Percentiles rank a stretch among this genome's conserved stretches.
Evolutionary conservation across 2,113 vertebrate species (phyloP).

Genomic region (Chaetodon trifascialis): DNA sequence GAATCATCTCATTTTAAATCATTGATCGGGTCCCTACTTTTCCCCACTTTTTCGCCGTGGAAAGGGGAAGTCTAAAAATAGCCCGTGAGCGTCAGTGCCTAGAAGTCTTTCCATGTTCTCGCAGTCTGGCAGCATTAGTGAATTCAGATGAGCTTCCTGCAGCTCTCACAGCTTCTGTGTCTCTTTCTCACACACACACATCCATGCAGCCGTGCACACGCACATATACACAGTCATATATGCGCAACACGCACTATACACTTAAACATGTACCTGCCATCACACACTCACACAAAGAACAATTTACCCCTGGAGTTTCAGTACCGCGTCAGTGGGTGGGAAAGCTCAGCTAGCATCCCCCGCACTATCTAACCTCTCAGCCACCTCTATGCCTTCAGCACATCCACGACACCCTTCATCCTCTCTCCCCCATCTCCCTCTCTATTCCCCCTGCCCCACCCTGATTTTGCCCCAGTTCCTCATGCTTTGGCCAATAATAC

Average conservation of each 20-base stretch:
- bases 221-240: slow-evolving; percentile 1
- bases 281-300: slow-evolving; percentile 21
- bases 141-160: slow-evolving; percentile 77
- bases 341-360: slow-evolving; percentile 43
- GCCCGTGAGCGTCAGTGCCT: slow-evolving; percentile 59
- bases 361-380: slow-evolving; percentile 44
- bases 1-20: slow-evolving; percentile 74
- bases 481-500: slow-evolving; percentile 40
- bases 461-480: slow-evolving; percentile 45
- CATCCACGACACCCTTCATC: slow-evolving; percentile 18
- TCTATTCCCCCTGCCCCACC: slow-evolving; percentile 19
- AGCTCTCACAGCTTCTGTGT: slow-evolving; percentile 58
- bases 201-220: background rate
- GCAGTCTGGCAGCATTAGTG: slow-evolving; percentile 72
- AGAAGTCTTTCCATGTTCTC: slow-evolving; percentile 77
- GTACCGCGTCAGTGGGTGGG: slow-evolving; percentile 28
- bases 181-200: slow-evolving; percentile 36
- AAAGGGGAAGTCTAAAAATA: slow-evolving; percentile 78
- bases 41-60: slow-evolving; percentile 50
- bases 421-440: background rate
- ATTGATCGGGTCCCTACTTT: slow-evolving; percentile 75
- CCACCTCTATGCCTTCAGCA: slow-evolving; percentile 43
- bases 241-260: slow-evolving; percentile 18
- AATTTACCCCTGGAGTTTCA: slow-evolving; percentile 45
- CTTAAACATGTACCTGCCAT: slow-evolving; percentile 47